A percentile compares a stretch with the other conserved stretches of the same genome.
phyloP scores from a whole-genome alignment of 2,797 vertebrate species.

The Champsocephalus gunnari region DNA sequence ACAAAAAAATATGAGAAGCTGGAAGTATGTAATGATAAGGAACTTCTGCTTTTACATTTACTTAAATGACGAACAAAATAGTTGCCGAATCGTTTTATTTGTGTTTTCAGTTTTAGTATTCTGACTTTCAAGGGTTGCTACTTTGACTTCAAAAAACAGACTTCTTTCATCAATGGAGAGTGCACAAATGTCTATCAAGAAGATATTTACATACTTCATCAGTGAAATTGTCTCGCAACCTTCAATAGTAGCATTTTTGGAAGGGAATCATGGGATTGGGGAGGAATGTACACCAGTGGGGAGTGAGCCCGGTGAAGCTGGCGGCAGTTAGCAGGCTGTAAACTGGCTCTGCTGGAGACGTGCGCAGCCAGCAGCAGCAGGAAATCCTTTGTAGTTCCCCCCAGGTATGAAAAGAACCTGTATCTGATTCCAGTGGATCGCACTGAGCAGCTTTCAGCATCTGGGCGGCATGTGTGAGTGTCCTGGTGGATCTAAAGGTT shows the following conservation, averaged over 20 bases:
- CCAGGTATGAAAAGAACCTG: constrained; percentile 66
- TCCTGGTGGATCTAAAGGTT: constrained; percentile 28
- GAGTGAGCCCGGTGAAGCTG: constrained; percentile 20
- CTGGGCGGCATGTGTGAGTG: constrained; percentile 55
- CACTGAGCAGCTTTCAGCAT: constrained; percentile 52
- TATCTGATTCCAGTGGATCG: constrained; percentile 49
- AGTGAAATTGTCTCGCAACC: constrained; percentile 3
- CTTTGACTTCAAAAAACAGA: not conserved
- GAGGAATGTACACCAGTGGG: constrained; percentile 43
- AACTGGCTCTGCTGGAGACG: constrained; percentile 52
- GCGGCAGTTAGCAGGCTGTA: constrained; percentile 30
- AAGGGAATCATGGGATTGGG: constrained; percentile 21
- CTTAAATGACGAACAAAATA: too few species aligned
- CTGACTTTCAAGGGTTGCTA: not conserved
- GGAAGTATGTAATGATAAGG: not conserved
- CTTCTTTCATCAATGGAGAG: not conserved
- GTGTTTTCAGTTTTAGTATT: not conserved
- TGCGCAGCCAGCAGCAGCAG: constrained; percentile 49
- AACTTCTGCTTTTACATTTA: not conserved
- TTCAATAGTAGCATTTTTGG: constrained; percentile 10
- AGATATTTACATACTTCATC: not conserved
- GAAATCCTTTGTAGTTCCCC: constrained; percentile 62
- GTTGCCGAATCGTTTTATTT: too few species aligned
- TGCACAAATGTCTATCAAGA: not conserved
- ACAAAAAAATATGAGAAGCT: not conserved